A percentile compares a stretch with the other conserved stretches of the same genome.
phyloP scores from a whole-genome alignment of 2,888 invertebrate species.

The Trachelus stipa region DNA sequence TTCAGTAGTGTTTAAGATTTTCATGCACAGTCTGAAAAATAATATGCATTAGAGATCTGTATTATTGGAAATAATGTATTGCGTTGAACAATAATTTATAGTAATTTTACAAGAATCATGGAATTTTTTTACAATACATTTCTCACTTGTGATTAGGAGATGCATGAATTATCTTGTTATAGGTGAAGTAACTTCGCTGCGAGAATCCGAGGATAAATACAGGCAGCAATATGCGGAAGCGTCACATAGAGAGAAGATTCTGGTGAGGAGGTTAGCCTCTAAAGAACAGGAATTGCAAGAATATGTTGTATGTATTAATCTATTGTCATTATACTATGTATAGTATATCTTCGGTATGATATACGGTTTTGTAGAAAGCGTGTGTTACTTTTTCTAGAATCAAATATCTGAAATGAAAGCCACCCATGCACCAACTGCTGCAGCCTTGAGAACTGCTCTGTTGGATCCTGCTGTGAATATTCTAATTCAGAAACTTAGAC shows the following conservation, averaged over 20 bases:
- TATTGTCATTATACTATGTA: not conserved
- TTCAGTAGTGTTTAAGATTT: not conserved
- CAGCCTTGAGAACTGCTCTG: slow-evolving; percentile 83
- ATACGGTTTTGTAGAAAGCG: not conserved
- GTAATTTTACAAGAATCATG: not conserved
- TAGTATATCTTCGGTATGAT: not conserved
- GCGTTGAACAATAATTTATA: not conserved
- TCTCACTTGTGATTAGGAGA: slow-evolving; percentile 21
- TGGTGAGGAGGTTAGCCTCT: slow-evolving; percentile 90
- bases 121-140: not conserved
- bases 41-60: not conserved
- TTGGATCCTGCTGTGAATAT: slow-evolving; percentile 97
- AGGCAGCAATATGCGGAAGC: slow-evolving; percentile 87
- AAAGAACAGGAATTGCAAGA: slow-evolving; percentile 98
- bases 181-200: slow-evolving; percentile 79
- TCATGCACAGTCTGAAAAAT: not conserved
- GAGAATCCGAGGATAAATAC: slow-evolving; percentile 83
- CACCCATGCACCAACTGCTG: slow-evolving; percentile 82
- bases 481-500: slow-evolving; percentile 88
- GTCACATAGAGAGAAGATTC: slow-evolving; percentile 90
- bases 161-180: slow-evolving; percentile 59
- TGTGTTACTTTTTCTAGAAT: slow-evolving; percentile 72
- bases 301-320: slow-evolving; percentile 81
- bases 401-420: slow-evolving; percentile 95
- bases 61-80: not conserved